Conservation (phyloP, 2,113 vertebrate genomes). For the Heptranchias perlo region DNA sequence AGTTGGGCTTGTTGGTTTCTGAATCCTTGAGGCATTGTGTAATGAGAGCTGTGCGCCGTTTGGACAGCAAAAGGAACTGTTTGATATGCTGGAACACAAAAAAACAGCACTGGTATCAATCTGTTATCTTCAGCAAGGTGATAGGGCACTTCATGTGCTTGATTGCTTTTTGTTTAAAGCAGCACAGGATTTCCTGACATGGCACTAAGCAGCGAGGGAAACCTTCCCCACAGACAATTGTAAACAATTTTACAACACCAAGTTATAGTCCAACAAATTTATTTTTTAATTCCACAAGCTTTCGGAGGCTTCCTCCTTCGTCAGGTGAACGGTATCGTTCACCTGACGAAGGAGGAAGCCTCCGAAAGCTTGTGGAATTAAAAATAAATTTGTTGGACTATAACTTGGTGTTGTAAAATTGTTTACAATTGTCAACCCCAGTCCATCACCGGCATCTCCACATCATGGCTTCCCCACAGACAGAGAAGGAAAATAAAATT, state of each 20-base stretch:
- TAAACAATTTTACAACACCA: too few relatives aligned
- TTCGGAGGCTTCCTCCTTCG: too few relatives aligned
- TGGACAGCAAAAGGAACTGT: conserved; percentile 89
- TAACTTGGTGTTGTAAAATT: too few relatives aligned
- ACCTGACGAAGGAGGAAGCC: too few relatives aligned
- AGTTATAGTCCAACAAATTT: too few relatives aligned
- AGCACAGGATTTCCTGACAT: neutral
- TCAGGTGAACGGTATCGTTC: too few relatives aligned
- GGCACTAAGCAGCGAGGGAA: neutral
- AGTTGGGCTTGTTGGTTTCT: conserved; percentile 88
- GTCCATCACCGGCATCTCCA: too few relatives aligned
- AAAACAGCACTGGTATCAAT: neutral
- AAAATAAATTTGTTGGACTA: too few relatives aligned
- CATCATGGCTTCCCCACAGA: neutral
- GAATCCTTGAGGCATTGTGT: conserved; percentile 93
- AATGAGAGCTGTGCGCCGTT: conserved; percentile 82
- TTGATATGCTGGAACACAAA: conserved; percentile 73
- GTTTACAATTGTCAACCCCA: too few relatives aligned
- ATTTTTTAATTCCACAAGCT: too few relatives aligned
- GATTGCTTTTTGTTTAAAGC: neutral
- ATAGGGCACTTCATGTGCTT: neutral
- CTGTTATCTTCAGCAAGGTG: neutral
- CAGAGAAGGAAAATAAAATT: neutral
- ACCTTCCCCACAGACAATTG: neutral
- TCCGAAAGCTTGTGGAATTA: too few relatives aligned